These are phyloP conservation scores for Bergia puertoricense DNA, from an alignment of 92 coral and sea anemone species.

Conservation along the genomic window DNA sequence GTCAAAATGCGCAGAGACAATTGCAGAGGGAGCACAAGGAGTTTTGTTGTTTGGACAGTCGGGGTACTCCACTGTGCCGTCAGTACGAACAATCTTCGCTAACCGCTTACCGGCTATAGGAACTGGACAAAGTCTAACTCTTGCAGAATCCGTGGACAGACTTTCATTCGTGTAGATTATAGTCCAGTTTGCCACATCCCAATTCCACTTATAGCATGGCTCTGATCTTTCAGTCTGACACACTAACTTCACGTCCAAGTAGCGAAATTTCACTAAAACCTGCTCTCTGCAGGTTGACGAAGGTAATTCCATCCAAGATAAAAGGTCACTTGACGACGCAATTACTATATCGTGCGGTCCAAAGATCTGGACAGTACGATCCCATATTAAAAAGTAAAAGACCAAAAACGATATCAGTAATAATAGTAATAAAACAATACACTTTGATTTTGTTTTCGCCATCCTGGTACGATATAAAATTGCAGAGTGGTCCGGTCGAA, in stretches of 20 bases:
- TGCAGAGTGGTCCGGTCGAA: too few relatives aligned
- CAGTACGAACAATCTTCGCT: background rate
- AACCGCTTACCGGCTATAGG: slow-evolving; percentile 16
- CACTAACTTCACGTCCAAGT: slow-evolving; percentile 31
- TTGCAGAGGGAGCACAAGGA: slow-evolving; percentile 27
- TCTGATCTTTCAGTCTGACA: background rate
- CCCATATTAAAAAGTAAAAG: background rate
- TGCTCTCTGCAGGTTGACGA: background rate
- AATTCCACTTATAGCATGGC: slow-evolving; percentile 23
- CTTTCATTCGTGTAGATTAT: slow-evolving; percentile 5
- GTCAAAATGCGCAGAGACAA: slow-evolving; percentile 20
- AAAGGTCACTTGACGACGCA: background rate
- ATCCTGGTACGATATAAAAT: background rate
- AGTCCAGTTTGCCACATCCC: slow-evolving; percentile 45
- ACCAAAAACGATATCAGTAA: background rate
- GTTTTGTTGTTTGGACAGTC: background rate
- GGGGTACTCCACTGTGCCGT: too few relatives aligned
- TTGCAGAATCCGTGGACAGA: background rate
- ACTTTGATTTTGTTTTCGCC: background rate
- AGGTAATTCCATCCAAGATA: background rate
- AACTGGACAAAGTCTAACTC: slow-evolving; percentile 29
- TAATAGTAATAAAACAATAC: background rate
- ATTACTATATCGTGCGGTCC: background rate
- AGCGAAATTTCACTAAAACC: slow-evolving; percentile 29
- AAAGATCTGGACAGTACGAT: background rate